phyloP scores from a whole-genome alignment of 92 coral and sea anemone genomes.

The Blastomussa wellsi region DNA sequence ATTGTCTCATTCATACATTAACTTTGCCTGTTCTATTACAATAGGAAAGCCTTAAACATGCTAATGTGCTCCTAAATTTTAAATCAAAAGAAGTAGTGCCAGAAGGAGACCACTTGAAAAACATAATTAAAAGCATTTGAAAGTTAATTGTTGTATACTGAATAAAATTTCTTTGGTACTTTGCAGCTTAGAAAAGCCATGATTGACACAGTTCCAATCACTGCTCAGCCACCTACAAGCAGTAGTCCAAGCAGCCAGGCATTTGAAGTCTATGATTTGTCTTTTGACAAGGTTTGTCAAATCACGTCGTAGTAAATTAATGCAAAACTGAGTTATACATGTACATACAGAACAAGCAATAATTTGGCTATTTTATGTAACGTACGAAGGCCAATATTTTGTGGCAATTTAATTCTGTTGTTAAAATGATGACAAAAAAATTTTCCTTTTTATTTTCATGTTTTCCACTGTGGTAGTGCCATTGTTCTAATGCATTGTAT shows the following conservation, averaged over 20 bases:
- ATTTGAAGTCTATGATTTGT: constrained; percentile 72
- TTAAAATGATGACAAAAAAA: too few relatives aligned
- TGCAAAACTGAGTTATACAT: background rate
- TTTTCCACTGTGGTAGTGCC: background rate
- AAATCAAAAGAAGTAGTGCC: background rate
- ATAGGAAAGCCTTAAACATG: background rate
- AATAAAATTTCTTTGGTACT: background rate
- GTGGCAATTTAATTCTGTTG: background rate
- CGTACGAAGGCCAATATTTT: background rate
- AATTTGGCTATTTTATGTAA: background rate
- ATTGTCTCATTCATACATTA: background rate
- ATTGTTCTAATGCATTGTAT: background rate
- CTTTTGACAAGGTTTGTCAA: constrained; percentile 75
- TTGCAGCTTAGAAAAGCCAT: constrained; percentile 72
- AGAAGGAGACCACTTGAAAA: background rate
- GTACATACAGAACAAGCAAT: too few relatives aligned
- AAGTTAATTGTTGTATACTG: background rate
- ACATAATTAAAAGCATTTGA: background rate
- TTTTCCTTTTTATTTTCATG: background rate
- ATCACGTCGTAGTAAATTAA: background rate
- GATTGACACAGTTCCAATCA: constrained; percentile 53
- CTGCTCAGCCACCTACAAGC: constrained; percentile 25
- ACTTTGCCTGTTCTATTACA: background rate
- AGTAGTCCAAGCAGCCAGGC: constrained; percentile 17
- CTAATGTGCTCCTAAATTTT: background rate